These are phyloP conservation scores for Neoascia interrupta DNA, from an alignment of 2,888 invertebrate genomes.

Conservation along the genomic window DNA sequence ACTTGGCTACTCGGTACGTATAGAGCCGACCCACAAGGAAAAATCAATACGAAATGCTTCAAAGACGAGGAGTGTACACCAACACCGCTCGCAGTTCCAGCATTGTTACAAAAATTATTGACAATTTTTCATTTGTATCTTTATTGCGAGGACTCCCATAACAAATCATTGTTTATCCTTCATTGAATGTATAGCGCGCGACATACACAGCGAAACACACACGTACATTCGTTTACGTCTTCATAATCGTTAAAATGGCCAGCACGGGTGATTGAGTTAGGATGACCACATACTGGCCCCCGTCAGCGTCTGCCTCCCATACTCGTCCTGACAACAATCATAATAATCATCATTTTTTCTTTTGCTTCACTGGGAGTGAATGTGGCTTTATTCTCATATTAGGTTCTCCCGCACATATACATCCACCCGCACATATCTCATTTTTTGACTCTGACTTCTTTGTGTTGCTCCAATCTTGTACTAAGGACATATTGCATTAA, in stretches of 20 bases:
- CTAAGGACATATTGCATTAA: slow-evolving; percentile 53
- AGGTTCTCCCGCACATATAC: background rate
- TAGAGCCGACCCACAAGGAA: background rate
- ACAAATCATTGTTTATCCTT: slow-evolving; percentile 62
- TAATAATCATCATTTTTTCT: slow-evolving; percentile 50
- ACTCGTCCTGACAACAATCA: slow-evolving; percentile 13
- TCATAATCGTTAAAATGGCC: slow-evolving; percentile 62
- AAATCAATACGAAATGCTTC: slow-evolving; percentile 39
- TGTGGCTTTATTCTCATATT: slow-evolving; percentile 19
- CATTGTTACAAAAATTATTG: slow-evolving; percentile 35
- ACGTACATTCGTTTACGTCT: slow-evolving; percentile 50
- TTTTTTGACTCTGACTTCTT: background rate
- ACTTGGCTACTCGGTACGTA: background rate
- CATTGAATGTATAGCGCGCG: slow-evolving; percentile 37
- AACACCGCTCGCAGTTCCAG: background rate
- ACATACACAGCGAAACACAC: slow-evolving; percentile 14
- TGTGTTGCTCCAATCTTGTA: slow-evolving; percentile 11
- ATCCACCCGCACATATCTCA: background rate
- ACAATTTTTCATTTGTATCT: slow-evolving; percentile 57
- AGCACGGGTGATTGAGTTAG: slow-evolving; percentile 50
- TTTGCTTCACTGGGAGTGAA: slow-evolving; percentile 40
- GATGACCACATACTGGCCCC: background rate
- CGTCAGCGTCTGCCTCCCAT: background rate
- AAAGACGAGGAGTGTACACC: background rate
- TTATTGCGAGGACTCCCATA: slow-evolving; percentile 59